A percentile compares a stretch with the other conserved stretches of the same genome.
phyloP scores from a whole-genome alignment of 2,888 invertebrate genomes.

The Phyto melanocephala region DNA sequence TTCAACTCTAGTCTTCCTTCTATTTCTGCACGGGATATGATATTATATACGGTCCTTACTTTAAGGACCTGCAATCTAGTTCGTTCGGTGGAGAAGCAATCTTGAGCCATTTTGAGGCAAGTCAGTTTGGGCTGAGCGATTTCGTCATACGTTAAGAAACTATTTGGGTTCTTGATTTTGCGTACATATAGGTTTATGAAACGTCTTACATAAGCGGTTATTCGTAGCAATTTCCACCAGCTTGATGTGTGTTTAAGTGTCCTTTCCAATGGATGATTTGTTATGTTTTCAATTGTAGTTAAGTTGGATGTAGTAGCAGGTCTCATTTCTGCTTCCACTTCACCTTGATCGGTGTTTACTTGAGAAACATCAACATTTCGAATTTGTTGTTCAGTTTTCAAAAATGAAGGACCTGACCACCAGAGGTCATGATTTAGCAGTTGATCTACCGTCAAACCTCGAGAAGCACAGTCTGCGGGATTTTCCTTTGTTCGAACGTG shows the following conservation, averaged over 20 bases:
- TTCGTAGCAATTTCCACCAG: slow-evolving; percentile 35
- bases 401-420: slow-evolving; percentile 3
- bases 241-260: slow-evolving; percentile 4
- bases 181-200: too few species aligned
- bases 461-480: too few species aligned
- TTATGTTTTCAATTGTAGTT: not conserved
- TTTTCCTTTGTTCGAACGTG: slow-evolving; percentile 30
- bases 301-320: not conserved
- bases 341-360: not conserved
- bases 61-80: not conserved
- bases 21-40: too few species aligned
- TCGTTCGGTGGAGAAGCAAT: not conserved
- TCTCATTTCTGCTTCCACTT: slow-evolving; percentile 10
- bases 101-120: slow-evolving; percentile 17
- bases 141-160: not conserved
- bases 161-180: too few species aligned
- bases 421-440: not conserved
- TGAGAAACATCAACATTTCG: too few species aligned
- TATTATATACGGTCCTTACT: too few species aligned
- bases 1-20: too few species aligned
- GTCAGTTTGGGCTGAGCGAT: not conserved
- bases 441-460: not conserved
- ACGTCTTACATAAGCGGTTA: slow-evolving; percentile 16
- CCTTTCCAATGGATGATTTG: not conserved
- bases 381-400: too few species aligned